Evolutionary conservation across 1,140 invertebrate genomes (phyloP), one percentile per base, ranked within the genome.

Genomic region (Lithobius niger): DNA sequence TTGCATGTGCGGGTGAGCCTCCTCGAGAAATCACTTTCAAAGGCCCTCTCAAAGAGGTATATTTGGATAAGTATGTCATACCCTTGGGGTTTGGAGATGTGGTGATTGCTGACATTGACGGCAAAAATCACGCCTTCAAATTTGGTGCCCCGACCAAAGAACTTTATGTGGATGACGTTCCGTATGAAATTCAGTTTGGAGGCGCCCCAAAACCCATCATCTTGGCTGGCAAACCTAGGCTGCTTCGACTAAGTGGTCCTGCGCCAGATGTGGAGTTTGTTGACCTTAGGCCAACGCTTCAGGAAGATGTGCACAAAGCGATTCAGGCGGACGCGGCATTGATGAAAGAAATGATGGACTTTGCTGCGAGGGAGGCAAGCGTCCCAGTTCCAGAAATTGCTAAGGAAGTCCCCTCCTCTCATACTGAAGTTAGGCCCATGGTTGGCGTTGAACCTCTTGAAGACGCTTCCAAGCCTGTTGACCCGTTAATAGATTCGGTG

Each of bases 81-180:
- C 57, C 52, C 18, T 58, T 67, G 44, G 53, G 59, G 24, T 63
- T 65, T 45, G 68, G 64, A 18, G 66, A 67, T 44, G 55, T 59
- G 22, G 63, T 67, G 54, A 60, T 66, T 36, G 62, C 72, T 70
- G 65, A 66, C 52, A 64, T 78, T 57, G 64, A 75, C 60, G 73
- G 72, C 43, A 67, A 72, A 44, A 62, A 65, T 28, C 74, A 73
- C 61, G 76, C 81, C 56, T 84, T 98, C 27, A 78, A 83, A 61
- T 83, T 97, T 57, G 94, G 95, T 28, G 86, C 84, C 21, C 93
- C 93, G 0, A 92, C 89, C 0, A 76, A 90, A 52, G 93, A 97
- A 68, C 72, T 99, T 1, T 91, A 84, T 60, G 82, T 97, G 25
- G 87, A 97, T 68, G 83, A 82, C 19, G 74, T 59, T 25, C 52